A percentile compares a stretch with the other conserved stretches of the same genome.
phyloP scores from a whole-genome alignment of 2,888 invertebrate genomes.

The Platycheirus albimanus region DNA sequence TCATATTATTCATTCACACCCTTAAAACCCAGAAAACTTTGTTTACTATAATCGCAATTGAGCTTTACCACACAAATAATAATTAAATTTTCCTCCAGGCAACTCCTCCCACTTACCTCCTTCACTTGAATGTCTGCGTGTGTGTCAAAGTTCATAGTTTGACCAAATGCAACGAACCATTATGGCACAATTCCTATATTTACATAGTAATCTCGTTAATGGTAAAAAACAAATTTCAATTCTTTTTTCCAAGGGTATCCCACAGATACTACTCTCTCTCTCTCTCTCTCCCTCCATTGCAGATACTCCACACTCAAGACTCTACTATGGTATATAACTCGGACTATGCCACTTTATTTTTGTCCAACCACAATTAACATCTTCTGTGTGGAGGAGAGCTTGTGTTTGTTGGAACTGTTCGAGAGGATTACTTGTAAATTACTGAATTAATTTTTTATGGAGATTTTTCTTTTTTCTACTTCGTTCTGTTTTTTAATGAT shows the following conservation, averaged over 20 bases:
- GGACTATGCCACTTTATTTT: background rate
- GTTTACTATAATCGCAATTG: conserved; percentile 7
- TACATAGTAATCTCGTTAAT: conserved; percentile 53
- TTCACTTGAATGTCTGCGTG: background rate
- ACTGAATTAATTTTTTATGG: conserved; percentile 50
- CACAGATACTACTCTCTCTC: background rate
- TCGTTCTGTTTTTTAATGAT: conserved; percentile 11
- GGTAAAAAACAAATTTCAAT: conserved; percentile 9
- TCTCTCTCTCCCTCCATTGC: no score
- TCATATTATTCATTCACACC: conserved; percentile 3
- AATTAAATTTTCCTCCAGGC: background rate
- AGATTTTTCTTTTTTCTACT: conserved; percentile 26
- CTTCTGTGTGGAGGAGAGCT: background rate
- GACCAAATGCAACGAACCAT: conserved; percentile 58
- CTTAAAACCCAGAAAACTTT: conserved; percentile 4
- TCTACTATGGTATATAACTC: background rate
- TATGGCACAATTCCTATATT: conserved; percentile 44
- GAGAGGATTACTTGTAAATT: conserved; percentile 48
- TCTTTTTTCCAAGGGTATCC: background rate
- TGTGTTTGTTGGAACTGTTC: conserved; percentile 6
- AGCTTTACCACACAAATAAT: conserved; percentile 9
- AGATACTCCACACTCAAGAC: no score
- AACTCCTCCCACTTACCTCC: background rate
- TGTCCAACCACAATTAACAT: conserved; percentile 14
- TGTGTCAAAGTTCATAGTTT: conserved; percentile 21